Conservation (phyloP, 2,113 vertebrate genomes). For the Tringa solitaria region DNA sequence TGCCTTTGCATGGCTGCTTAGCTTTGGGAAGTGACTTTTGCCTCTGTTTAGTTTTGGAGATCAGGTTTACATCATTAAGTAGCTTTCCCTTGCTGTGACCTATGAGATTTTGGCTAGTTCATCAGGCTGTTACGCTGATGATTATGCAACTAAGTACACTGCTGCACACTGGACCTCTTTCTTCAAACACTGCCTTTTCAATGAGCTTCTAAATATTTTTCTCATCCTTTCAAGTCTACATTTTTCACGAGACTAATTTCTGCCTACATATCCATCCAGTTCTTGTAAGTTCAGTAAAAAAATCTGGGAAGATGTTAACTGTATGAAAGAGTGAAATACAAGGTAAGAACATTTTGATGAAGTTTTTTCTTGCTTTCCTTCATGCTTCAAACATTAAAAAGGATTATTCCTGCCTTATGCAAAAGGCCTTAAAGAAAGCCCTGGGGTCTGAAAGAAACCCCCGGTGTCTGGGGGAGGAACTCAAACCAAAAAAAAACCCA, state of each 20-base stretch:
- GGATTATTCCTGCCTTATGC: not conserved
- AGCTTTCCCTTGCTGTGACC: not conserved
- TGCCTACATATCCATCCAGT: not conserved
- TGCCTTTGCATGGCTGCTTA: not conserved
- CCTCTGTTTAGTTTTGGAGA: not conserved
- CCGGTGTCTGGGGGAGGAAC: not conserved
- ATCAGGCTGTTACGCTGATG: not conserved
- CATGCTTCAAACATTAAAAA: not conserved
- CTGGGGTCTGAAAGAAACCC: not conserved
- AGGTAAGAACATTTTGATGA: not conserved
- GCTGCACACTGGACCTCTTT: not conserved
- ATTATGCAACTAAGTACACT: not conserved
- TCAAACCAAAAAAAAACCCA: rapidly evolving
- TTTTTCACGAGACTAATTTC: not conserved
- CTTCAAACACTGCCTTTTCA: not conserved
- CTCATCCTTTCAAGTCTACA: not conserved
- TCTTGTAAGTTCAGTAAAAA: not conserved
- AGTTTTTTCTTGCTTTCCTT: not conserved
- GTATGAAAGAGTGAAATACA: not conserved
- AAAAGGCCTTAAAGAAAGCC: not conserved
- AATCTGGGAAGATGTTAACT: not conserved
- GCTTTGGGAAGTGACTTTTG: not conserved
- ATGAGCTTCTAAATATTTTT: not conserved
- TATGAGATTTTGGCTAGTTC: not conserved
- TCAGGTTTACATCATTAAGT: not conserved